Evolutionary conservation across 2,797 vertebrate species (phyloP).

Genomic region (Avahi laniger): DNA sequence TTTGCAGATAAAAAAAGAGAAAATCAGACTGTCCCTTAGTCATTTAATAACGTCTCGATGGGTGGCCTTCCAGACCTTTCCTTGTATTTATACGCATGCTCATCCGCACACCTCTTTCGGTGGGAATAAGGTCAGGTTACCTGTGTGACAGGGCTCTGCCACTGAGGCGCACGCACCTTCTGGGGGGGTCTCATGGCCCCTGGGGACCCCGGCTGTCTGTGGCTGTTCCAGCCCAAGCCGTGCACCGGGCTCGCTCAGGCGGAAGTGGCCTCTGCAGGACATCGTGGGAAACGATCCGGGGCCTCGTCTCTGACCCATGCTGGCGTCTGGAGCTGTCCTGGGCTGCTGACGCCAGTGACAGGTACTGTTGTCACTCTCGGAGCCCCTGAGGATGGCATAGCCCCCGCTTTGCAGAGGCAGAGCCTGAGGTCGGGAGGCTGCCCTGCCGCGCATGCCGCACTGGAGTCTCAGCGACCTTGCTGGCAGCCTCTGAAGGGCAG

Average conservation of each 20-base stretch:
- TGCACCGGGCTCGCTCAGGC: fast-evolving
- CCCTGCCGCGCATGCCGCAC: fast-evolving
- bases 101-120: not conserved
- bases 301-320: not conserved
- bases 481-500: not conserved
- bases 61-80: not conserved
- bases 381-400: not conserved
- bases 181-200: not conserved
- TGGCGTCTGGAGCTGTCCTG: not conserved
- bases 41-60: not conserved
- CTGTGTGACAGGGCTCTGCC: too few species aligned
- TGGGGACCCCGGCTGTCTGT: not conserved
- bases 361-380: not conserved
- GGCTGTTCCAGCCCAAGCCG: not conserved
- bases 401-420: not conserved
- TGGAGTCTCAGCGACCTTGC: not conserved
- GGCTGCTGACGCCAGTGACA: not conserved
- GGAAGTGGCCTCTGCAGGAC: not conserved
- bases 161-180: not conserved
- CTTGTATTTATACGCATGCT: not conserved
- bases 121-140: not conserved
- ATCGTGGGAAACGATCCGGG: fast-evolving
- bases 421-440: not conserved
- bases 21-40: not conserved
- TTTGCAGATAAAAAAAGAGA: not conserved